A percentile compares a stretch with the other conserved stretches of the same genome.
Evolutionary conservation across 2,888 invertebrate species (phyloP).

Genomic region (Catocala nupta): DNA sequence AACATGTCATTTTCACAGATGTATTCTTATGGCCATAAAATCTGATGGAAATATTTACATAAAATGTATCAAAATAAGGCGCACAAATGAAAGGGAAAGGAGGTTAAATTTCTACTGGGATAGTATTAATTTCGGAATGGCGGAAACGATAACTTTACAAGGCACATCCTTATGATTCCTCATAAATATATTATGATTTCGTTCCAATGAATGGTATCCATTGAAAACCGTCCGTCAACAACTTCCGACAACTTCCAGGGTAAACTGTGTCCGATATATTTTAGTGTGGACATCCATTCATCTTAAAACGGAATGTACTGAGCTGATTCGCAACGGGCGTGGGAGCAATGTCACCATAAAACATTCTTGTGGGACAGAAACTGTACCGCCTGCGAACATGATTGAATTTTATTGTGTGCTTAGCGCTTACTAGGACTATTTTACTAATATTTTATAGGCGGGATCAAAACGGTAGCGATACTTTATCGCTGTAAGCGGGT

Average conservation of each 20-base stretch:
- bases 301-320: conserved; percentile 57
- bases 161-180: conserved; percentile 34
- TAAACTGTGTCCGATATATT: conserved; percentile 42
- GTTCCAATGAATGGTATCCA: conserved; percentile 32
- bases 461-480: conserved; percentile 45
- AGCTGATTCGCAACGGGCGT: conserved; percentile 70
- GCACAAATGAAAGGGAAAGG: conserved; percentile 20
- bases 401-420: conserved; percentile 83
- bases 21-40: too few relatives aligned
- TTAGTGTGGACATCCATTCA: conserved; percentile 57
- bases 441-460: conserved; percentile 53
- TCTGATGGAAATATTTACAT: too few relatives aligned
- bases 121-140: conserved; percentile 35
- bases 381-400: conserved; percentile 72
- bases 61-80: background rate
- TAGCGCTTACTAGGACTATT: conserved; percentile 64
- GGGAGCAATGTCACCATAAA: conserved; percentile 84
- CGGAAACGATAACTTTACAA: conserved; percentile 46
- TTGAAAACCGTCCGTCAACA: conserved; percentile 43
- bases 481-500: conserved; percentile 34
- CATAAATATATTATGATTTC: conserved; percentile 45
- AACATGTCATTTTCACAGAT: too few relatives aligned
- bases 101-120: conserved; percentile 20
- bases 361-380: conserved; percentile 73
- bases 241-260: conserved; percentile 39